Percentiles rank a stretch among this genome's conserved stretches.
phyloP scores from a whole-genome alignment of 2,888 invertebrate species.

The Drosophila leonis region DNA sequence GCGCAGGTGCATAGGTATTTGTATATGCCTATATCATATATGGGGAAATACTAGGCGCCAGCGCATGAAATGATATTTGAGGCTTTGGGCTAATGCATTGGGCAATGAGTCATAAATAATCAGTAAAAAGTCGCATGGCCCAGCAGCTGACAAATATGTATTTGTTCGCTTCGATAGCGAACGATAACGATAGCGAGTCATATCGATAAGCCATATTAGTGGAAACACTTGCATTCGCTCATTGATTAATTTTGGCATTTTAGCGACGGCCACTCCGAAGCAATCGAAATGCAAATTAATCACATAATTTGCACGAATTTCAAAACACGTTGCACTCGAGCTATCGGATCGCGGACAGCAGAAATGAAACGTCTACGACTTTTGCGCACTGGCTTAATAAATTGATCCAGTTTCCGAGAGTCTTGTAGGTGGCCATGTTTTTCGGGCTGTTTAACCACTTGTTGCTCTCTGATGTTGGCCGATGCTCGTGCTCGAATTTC shows the following conservation, averaged over 20 bases:
- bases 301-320: conserved; percentile 67
- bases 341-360: conserved; percentile 40
- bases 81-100: conserved; percentile 16
- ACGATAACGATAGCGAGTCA: not conserved
- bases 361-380: conserved; percentile 50
- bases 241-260: conserved; percentile 46
- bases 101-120: conserved; percentile 47
- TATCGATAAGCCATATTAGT: conserved; percentile 24
- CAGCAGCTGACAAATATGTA: conserved; percentile 16
- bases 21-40: not conserved
- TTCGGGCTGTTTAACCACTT: conserved; percentile 68
- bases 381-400: conserved; percentile 70
- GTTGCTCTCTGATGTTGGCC: conserved; percentile 60
- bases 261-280: conserved; percentile 27
- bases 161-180: not conserved
- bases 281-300: conserved; percentile 66
- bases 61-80: conserved; percentile 13
- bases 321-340: conserved; percentile 46
- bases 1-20: conserved; percentile 7
- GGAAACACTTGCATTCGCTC: conserved; percentile 26
- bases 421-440: conserved; percentile 77
- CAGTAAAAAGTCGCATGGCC: conserved; percentile 6
- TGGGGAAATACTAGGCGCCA: conserved; percentile 52
- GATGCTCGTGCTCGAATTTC: conserved; percentile 56
- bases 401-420: conserved; percentile 67